These are phyloP conservation scores for Drosophila fungiperda DNA, from an alignment of 2,888 invertebrate genomes.

Conservation along the genomic window DNA sequence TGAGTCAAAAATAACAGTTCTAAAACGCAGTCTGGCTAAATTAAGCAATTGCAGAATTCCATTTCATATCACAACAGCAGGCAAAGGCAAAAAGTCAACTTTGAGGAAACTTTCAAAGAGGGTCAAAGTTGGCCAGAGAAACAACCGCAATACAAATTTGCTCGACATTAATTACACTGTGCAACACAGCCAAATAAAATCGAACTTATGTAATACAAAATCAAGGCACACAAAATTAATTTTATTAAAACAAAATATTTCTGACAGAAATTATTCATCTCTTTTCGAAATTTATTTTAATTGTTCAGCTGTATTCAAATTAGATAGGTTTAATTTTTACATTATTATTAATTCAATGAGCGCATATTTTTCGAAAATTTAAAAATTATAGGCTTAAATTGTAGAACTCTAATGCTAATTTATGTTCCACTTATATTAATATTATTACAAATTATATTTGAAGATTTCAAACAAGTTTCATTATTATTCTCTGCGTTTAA, in stretches of 20 bases:
- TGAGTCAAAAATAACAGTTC: conserved; percentile 20
- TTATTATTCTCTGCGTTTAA: too few species aligned
- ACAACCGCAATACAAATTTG: not conserved
- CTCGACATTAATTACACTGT: not conserved
- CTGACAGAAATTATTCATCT: not conserved
- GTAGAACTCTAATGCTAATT: too few species aligned
- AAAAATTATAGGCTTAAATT: too few species aligned
- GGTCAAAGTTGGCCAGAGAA: not conserved
- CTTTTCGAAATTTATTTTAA: not conserved
- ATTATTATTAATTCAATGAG: too few species aligned
- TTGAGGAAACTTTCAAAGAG: not conserved
- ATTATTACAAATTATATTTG: too few species aligned
- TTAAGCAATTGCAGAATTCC: conserved; percentile 16
- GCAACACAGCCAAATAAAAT: not conserved
- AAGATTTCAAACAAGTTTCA: too few species aligned
- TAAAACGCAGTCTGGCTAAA: conserved; percentile 11
- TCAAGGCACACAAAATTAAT: not conserved
- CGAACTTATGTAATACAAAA: not conserved
- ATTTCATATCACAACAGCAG: conserved; percentile 30
- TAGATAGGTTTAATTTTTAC: too few species aligned
- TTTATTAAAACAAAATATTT: not conserved
- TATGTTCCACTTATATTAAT: too few species aligned
- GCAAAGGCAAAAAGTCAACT: conserved; percentile 27
- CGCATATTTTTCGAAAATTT: too few species aligned
- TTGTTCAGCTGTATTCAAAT: not conserved